Evolutionary conservation across 2,888 invertebrate species (phyloP).

Genomic region (Crocallis elinguaria): DNA sequence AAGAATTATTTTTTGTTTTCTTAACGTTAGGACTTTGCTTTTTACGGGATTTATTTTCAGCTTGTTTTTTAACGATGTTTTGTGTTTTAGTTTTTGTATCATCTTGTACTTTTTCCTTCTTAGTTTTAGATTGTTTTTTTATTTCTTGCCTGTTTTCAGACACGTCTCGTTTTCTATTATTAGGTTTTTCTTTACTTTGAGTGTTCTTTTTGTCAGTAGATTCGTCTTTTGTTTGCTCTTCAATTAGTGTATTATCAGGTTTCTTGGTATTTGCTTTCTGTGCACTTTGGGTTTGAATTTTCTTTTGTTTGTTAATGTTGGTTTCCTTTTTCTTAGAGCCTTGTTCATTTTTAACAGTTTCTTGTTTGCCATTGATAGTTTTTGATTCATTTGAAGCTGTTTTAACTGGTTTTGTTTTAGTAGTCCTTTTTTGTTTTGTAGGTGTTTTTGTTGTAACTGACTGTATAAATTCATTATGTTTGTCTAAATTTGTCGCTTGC

Average conservation of each 20-base stretch:
- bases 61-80: slow-evolving; percentile 2
- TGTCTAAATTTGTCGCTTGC: slow-evolving; percentile 14
- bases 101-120: neutral
- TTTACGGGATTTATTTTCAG: slow-evolving; percentile 6
- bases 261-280: neutral
- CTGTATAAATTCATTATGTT: slow-evolving; percentile 15
- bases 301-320: neutral
- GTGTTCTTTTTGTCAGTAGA: neutral
- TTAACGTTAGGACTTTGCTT: slow-evolving; percentile 8
- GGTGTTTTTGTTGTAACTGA: neutral
- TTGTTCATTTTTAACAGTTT: neutral
- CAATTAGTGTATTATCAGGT: neutral
- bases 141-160: neutral
- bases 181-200: neutral
- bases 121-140: neutral
- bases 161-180: neutral
- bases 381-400: slow-evolving; percentile 1
- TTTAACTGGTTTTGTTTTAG: neutral
- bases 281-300: neutral
- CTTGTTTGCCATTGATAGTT: neutral
- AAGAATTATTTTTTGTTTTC: slow-evolving; percentile 7
- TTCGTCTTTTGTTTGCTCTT: neutral
- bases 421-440: neutral
- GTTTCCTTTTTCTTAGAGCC: neutral
- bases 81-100: neutral